Conservation (phyloP, 2,888 invertebrate species). For the Heteromurus nitidus region DNA sequence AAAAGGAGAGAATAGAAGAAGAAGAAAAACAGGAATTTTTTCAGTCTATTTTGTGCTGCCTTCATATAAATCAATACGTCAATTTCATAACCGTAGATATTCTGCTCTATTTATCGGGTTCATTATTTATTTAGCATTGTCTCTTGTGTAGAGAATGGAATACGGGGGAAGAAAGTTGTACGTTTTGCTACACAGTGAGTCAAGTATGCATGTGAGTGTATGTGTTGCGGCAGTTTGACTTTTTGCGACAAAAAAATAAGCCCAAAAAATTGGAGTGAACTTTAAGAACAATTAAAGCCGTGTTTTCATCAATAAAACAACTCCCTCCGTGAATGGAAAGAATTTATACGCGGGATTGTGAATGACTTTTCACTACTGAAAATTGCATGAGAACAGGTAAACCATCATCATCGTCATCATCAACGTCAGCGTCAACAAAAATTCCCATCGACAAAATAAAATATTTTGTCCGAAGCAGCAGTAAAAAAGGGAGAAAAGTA, state of each 20-base stretch:
- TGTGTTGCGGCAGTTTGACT: not conserved
- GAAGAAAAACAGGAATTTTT: no score
- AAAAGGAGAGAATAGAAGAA: no score
- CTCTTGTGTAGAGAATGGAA: no score
- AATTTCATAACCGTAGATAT: no score
- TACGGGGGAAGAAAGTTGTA: no score
- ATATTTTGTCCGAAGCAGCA: not conserved
- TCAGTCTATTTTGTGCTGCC: slow-evolving; percentile 22
- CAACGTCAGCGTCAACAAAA: not conserved
- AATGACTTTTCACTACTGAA: not conserved
- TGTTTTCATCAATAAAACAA: not conserved
- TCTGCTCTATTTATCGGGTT: no score
- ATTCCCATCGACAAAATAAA: slow-evolving; percentile 9
- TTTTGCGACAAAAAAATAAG: no score
- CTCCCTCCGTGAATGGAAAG: no score
- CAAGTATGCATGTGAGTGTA: slow-evolving; percentile 21
- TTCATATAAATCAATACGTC: slow-evolving; percentile 12
- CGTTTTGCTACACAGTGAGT: slow-evolving; percentile 9
- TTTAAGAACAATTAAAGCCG: no score
- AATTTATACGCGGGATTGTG: not conserved
- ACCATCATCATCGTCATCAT: not conserved
- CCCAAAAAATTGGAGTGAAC: no score
- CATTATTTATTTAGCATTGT: no score
- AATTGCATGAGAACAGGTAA: slow-evolving; percentile 18
- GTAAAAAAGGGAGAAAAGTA: not conserved